Evolutionary conservation across 2,113 vertebrate genomes (phyloP).

Genomic region (Bos indicus): DNA sequence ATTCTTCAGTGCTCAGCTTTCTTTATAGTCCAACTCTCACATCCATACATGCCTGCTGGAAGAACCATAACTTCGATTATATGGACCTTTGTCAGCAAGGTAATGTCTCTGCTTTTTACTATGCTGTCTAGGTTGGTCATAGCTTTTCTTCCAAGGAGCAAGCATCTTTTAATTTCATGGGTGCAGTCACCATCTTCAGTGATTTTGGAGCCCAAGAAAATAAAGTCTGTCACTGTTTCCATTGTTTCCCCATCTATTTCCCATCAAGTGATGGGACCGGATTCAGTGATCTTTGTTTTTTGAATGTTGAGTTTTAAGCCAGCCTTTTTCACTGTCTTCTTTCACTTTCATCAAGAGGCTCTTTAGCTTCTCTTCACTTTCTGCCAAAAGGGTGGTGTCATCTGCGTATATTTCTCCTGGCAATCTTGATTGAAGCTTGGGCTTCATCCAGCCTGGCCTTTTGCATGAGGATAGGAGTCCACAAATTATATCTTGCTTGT

Average conservation of each 20-base stretch:
- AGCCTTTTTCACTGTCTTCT: neutral
- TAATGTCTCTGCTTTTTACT: neutral
- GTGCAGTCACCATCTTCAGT: neutral
- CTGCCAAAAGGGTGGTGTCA: neutral
- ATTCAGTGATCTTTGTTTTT: neutral
- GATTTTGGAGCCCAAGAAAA: neutral
- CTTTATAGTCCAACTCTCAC: neutral
- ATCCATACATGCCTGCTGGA: neutral
- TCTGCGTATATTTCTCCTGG: neutral
- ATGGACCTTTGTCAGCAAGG: neutral
- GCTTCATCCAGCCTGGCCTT: neutral
- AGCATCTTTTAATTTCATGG: neutral
- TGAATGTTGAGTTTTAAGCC: neutral
- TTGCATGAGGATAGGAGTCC: neutral
- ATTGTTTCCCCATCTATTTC: neutral
- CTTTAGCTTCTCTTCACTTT: neutral
- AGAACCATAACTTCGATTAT: neutral
- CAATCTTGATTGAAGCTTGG: neutral
- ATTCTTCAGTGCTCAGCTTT: neutral
- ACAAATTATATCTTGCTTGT: slow-evolving; percentile 6
- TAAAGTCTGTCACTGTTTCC: neutral
- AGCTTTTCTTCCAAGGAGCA: neutral
- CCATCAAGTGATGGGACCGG: neutral
- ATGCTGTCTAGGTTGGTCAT: neutral
- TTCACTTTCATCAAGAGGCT: neutral